A percentile compares a stretch with the other conserved stretches of the same genome.
phyloP scores from a whole-genome alignment of 2,113 vertebrate genomes.

The Gavia stellata region DNA sequence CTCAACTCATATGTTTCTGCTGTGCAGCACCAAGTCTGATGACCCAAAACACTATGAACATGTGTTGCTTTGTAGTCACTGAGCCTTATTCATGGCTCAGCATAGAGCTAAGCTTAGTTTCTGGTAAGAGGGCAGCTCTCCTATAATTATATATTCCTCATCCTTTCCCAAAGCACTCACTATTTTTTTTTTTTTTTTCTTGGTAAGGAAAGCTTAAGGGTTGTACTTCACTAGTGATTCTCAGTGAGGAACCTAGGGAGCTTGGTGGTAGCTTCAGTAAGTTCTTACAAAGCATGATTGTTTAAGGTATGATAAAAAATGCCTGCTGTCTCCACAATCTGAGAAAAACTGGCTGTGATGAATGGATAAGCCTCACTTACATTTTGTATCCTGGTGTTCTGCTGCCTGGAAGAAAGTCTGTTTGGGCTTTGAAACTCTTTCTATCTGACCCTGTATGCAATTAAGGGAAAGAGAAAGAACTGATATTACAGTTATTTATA shows the following conservation, averaged over 20 bases:
- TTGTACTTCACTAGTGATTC: neutral
- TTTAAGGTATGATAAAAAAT: neutral
- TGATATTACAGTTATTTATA: neutral
- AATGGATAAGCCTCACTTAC: neutral
- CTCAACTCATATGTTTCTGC: neutral
- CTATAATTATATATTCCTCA: neutral
- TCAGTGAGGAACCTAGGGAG: neutral
- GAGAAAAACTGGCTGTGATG: neutral
- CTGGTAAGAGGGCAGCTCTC: neutral
- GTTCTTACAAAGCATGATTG: neutral
- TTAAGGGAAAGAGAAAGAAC: neutral
- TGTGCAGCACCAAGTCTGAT: neutral
- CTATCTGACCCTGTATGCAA: neutral
- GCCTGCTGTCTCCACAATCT: neutral
- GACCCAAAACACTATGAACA: neutral
- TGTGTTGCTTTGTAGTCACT: neutral
- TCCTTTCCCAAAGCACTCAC: neutral
- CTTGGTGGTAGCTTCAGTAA: neutral
- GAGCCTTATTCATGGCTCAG: neutral
- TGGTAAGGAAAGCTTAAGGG: neutral
- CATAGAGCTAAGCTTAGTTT: neutral
- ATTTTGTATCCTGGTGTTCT: neutral
- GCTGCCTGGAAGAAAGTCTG: neutral
- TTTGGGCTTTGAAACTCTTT: neutral
- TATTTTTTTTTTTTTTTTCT: neutral